A percentile compares a stretch with the other conserved stretches of the same genome.
phyloP scores from a whole-genome alignment of 1,140 invertebrate genomes.

The Belonocnema kinseyi region DNA sequence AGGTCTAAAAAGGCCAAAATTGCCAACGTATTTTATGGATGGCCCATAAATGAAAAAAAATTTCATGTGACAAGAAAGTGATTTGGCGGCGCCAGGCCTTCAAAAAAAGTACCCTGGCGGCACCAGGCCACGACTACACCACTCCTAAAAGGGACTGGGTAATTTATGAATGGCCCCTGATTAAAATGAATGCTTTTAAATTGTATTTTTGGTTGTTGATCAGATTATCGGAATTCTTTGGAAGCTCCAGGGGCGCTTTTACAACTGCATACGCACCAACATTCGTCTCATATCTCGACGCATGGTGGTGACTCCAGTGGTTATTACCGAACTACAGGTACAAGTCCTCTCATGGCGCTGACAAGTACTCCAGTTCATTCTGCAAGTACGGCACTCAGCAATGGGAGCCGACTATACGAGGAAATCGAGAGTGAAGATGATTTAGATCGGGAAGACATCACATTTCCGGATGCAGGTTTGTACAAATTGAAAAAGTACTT shows the following conservation, averaged over 20 bases:
- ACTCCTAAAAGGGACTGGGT: too few relatives aligned
- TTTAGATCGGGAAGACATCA: constrained; percentile 89
- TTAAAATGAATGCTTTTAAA: too few relatives aligned
- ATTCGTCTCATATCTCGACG: constrained; percentile 64
- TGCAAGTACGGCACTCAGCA: constrained; percentile 76
- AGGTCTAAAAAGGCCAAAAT: too few relatives aligned
- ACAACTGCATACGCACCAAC: constrained; percentile 66
- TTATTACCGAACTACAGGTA: constrained; percentile 72
- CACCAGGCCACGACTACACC: too few relatives aligned
- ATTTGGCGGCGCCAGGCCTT: too few relatives aligned
- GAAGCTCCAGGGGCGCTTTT: constrained; percentile 68
- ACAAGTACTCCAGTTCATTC: constrained; percentile 71
- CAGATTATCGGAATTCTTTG: constrained; percentile 70
- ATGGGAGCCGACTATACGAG: constrained; percentile 82
- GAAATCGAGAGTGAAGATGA: constrained; percentile 95
- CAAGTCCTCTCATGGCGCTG: constrained; percentile 76
- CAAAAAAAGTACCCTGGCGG: too few relatives aligned
- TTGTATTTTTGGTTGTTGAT: constrained; percentile 48
- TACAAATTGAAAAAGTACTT: constrained; percentile 23
- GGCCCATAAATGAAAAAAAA: too few relatives aligned
- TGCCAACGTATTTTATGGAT: too few relatives aligned
- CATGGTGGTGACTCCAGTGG: constrained; percentile 66
- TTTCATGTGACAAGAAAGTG: too few relatives aligned
- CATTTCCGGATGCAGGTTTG: constrained; percentile 86
- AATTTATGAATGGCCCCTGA: too few relatives aligned